Evolutionary conservation across 2,113 vertebrate species (phyloP), one percentile per base, ranked within the genome.

Genomic region (Bubalus kerabau): DNA sequence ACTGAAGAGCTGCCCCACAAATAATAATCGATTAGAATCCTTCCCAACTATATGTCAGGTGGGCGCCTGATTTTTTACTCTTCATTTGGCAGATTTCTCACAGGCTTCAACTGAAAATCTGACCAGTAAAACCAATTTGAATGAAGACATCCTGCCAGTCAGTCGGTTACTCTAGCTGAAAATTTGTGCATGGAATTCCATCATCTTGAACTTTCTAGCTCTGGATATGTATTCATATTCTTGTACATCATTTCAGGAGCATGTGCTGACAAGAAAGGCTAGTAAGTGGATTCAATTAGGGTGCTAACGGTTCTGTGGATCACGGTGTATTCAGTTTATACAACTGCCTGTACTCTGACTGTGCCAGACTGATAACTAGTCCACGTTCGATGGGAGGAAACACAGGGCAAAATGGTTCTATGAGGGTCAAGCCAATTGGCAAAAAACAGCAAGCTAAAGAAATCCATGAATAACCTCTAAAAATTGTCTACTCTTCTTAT

Each of bases 211-310:
- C 83, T 71, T 88, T 67, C 50, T 54, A 48, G 71, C 32, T n/a
- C 28, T 90, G 80, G 6, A 21, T 56, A 28, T 64, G 30, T 80
- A 81, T 90, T 95, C 24, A 62, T 71, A 82, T 74, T 85, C 71
- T 92, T 7, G 3, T 67, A 17, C 62, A 40, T 8, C 64, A 36
- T 87, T 59, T 91, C 56, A 46, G 43, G 13, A 91, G 40, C 28
- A 50, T 30, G 40, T 67, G 23, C 59, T 64, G 46, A 96, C 32
- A 71, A 81, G 36, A 52, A 80, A 88, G 54, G 43, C 81, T 94
- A 87, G 93, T 59, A 87, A 93, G 78, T 82, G n/a, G 91, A 85
- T 90, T 76, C 52, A 94, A 7, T 92, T 56, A 92, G 95, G 83
- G 52, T 50, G 21, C 56, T 7, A 1, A 62, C 12, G 50, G 26